Conservation (phyloP, 1,140 invertebrate genomes). For the Homalodisca vitripennis region DNA sequence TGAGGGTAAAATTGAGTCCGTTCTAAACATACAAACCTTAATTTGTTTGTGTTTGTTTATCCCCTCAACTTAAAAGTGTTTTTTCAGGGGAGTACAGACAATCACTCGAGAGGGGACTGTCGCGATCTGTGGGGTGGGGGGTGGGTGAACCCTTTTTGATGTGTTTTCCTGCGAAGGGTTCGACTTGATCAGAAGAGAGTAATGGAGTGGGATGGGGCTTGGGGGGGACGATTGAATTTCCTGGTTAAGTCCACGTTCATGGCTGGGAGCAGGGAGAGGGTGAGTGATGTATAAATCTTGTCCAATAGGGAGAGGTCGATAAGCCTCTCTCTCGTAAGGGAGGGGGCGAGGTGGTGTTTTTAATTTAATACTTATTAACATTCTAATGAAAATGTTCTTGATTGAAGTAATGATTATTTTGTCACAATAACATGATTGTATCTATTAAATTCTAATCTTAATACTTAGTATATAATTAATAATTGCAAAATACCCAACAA, state of each 20-base stretch:
- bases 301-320: neutral
- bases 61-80: neutral
- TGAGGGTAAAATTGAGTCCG: neutral
- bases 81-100: neutral
- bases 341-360: neutral
- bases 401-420: no score
- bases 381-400: no score
- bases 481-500: no score
- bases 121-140: no score
- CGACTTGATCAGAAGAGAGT: no score
- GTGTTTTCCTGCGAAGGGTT: no score
- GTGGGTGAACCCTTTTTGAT: neutral
- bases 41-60: neutral
- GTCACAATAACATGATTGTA: no score
- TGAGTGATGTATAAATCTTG: neutral
- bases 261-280: no score
- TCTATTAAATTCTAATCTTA: no score
- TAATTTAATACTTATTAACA: no score
- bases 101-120: neutral
- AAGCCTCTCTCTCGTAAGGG: no score
- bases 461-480: no score
- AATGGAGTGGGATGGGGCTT: neutral
- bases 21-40: neutral
- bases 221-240: neutral
- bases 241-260: neutral